Evolutionary conservation across 1,140 invertebrate genomes (phyloP), one percentile per base, ranked within the genome.

Genomic region (Chlorops oryzae): DNA sequence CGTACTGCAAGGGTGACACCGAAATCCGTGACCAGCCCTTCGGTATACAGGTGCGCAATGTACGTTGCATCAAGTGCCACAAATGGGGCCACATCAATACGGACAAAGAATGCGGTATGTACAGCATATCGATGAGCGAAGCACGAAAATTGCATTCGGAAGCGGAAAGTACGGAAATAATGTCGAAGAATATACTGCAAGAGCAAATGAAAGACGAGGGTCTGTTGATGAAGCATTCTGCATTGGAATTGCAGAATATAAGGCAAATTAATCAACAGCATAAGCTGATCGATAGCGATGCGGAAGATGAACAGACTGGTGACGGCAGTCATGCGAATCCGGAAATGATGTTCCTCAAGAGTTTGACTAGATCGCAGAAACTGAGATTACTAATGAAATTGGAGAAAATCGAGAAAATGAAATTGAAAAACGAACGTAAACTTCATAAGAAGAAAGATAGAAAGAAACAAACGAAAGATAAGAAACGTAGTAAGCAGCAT

Each of bases 1-100:
- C 90, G 60, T 96, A 95, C 63, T 94, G 91, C 58, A 96, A 95
- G 75, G 90, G 90, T 20, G 91, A 97, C 73, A 89, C 90, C 57
- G 92, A 95, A 74, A 96, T 99, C 62, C 78, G 90, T 51, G 96
- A 99, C 78, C 96, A 99, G 73, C 96, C 96, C 0, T 99, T 99
- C 82, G 96, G 96, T 46, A 99, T 99, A 63, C 85, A 93, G 75
- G 95, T 99, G 0, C 76, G 95, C 28, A 98, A 99, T 79, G 95
- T 98, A 0, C 79, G 95, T 15, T 99, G 97, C 68, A 92, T 99
- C 25, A 98, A 98, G 73, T 99, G 97, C 72, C 90, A 96, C 61
- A 96, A 97, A 71, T 99, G 96, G 95, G 97, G 97, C 5, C 97
- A 99, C 66, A 94, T 99, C 35, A 99, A 99, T 71, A 99, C 97